phyloP scores from a whole-genome alignment of 2,797 vertebrate species.

The Sebastolobus altivelis region DNA sequence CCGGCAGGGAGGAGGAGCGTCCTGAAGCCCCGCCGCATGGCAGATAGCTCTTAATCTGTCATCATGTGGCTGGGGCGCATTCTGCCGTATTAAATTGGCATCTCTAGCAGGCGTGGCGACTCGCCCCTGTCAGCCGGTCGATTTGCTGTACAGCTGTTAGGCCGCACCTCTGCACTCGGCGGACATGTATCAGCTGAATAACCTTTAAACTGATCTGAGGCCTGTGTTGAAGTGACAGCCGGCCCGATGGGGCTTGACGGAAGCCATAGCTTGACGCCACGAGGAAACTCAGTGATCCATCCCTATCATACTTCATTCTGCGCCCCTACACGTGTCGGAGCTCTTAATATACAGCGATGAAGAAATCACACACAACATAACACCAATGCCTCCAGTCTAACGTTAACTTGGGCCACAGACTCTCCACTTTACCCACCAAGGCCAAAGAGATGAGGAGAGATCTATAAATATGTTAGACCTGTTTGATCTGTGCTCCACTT shows the following conservation, averaged over 20 bases:
- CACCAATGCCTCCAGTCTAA: conserved; percentile 27
- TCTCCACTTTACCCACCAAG: conserved; percentile 1
- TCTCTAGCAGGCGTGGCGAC: conserved; percentile 68
- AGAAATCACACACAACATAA: conserved; percentile 35
- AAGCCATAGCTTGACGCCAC: conserved; percentile 46
- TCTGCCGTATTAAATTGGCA: conserved; percentile 66
- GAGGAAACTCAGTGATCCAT: conserved; percentile 63
- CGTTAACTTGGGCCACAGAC: conserved; percentile 33
- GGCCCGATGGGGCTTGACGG: conserved; percentile 65
- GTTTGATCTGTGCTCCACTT: conserved; percentile 53
- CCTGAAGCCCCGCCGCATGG: conserved; percentile 37
- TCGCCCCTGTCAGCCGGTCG: conserved; percentile 69
- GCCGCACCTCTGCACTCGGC: conserved; percentile 66
- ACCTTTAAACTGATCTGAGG: conserved; percentile 81
- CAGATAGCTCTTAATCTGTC: conserved; percentile 71
- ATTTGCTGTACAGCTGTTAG: conserved; percentile 79
- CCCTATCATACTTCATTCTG: conserved; percentile 54
- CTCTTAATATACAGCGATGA: conserved; percentile 38
- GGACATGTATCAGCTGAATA: conserved; percentile 87
- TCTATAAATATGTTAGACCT: conserved; percentile 45
- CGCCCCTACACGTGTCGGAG: conserved; percentile 11
- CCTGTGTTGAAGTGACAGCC: conserved; percentile 73
- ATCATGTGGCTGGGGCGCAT: conserved; percentile 50
- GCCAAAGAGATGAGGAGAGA: conserved; percentile 41
- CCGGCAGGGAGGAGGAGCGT: conserved; percentile 9